phyloP scores from a whole-genome alignment of 2,113 vertebrate genomes.

The Lasiurus cinereus region DNA sequence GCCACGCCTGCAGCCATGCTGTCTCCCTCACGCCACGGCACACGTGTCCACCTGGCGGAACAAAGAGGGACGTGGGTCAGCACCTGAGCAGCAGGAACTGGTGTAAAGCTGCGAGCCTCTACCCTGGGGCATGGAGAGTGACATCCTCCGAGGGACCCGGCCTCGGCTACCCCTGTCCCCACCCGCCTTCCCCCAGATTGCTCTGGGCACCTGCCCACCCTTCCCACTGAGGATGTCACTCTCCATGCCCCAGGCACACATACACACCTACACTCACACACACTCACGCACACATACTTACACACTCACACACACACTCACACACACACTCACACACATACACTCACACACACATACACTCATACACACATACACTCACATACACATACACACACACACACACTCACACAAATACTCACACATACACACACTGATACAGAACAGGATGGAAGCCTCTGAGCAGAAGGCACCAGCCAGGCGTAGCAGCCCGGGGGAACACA shows the following conservation, averaged over 20 bases:
- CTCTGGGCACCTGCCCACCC: neutral
- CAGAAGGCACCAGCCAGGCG: no score
- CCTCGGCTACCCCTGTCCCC: neutral
- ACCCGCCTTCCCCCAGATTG: no score
- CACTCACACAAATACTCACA: no score
- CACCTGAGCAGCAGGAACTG: rapidly evolving
- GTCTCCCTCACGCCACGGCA: neutral
- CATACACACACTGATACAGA: neutral
- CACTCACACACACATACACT: neutral
- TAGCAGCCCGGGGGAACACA: no score
- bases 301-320: neutral
- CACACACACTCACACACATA: neutral
- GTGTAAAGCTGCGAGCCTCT: rapidly evolving
- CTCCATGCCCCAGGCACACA: no score
- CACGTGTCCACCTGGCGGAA: neutral
- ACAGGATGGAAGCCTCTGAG: no score
- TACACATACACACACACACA: neutral
- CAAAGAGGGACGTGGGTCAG: neutral
- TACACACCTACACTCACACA: no score
- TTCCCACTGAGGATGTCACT: no score
- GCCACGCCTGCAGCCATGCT: conserved; percentile 81
- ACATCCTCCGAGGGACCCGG: neutral
- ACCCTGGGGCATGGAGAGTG: neutral
- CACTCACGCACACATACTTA: no score
- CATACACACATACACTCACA: no score